Conservation (phyloP, 2,113 vertebrate species). For the Cheirogaleus medius region DNA sequence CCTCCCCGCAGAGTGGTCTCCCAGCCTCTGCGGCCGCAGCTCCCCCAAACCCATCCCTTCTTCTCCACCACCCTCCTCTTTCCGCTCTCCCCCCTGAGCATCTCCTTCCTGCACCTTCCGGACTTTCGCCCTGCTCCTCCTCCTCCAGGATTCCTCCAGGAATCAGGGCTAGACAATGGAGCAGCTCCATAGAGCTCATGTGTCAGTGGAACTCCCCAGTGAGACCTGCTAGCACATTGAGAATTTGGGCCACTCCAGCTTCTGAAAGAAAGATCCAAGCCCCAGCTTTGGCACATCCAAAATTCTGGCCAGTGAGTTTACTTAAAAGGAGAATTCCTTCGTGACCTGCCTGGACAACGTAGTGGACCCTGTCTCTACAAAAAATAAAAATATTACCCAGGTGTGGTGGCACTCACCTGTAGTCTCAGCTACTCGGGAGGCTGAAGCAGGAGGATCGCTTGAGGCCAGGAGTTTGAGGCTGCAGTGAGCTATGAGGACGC, state of each 20-base stretch:
- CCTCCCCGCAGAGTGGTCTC: not conserved
- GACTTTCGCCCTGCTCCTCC: too few relatives aligned
- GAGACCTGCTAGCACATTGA: fast-evolving
- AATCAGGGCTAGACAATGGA: not conserved
- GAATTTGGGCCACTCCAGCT: fast-evolving
- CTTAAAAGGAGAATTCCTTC: not conserved
- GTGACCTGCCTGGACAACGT: too few relatives aligned
- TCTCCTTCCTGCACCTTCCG: not conserved
- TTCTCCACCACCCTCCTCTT: too few relatives aligned
- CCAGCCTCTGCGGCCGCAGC: not conserved
- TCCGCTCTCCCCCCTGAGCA: too few relatives aligned
- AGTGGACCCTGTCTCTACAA: too few relatives aligned
- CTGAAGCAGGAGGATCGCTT: not conserved
- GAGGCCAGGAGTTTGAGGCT: not conserved
- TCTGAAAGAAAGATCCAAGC: not conserved
- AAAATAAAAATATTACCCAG: too few relatives aligned
- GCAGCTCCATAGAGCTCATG: not conserved
- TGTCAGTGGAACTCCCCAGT: not conserved
- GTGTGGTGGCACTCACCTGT: fast-evolving
- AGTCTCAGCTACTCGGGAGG: too few relatives aligned
- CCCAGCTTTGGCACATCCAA: not conserved
- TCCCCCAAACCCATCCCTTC: not conserved
- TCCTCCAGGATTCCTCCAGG: too few relatives aligned
- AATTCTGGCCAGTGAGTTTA: not conserved
- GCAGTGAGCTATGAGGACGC: not conserved